Evolutionary conservation across 2,113 vertebrate genomes (phyloP), one percentile per base, ranked within the genome.

Genomic region (Otus sunia): DNA sequence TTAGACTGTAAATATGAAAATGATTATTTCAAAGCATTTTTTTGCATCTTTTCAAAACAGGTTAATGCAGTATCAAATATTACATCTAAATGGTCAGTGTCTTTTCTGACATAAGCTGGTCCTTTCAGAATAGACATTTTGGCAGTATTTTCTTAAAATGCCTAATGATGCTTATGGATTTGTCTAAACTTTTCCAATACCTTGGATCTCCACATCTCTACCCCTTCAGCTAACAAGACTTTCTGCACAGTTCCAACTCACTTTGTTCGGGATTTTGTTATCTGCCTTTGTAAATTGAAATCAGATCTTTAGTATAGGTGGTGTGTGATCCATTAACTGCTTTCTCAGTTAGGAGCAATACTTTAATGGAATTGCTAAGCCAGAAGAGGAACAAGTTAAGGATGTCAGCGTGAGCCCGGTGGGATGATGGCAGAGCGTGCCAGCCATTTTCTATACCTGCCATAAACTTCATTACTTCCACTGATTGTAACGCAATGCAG

Each of bases 391-490:
- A 81, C 19, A 81, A 89, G 62, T 84, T 90, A 93, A 63, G 59
- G 59, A 34, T 77, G 83, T 78, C 92, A 95, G 94, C 64, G 0
- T 72, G 94, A 94, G 81, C 34, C 91, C 15, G 2, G 53, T 58
- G 52, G 23, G 88, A 87, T 41, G 79, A 77, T 32, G 69, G 81
- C 77, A 67, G 79, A 86, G 71, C 15, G 8, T 23, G 60, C 56
- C 84, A 89, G 60, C 41, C 1, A 0, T 32, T 79, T 68, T 56
- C 92, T 75, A 18, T 88, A 93, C 85, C 85, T 95, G 81, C 78
- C 55, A 62, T 92, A 93, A 96, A 94, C 84, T 72, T 96, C 91
- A 93, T 94, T 91, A 82, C 66, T 75, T 68, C 80, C 59, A 91
- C 52, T 91, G 92, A 95, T 68, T 81, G 56, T 55, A 74, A 71